These are phyloP conservation scores for Crenuchus spilurus DNA, from an alignment of 2,797 vertebrate genomes.

Conservation along the genomic window DNA sequence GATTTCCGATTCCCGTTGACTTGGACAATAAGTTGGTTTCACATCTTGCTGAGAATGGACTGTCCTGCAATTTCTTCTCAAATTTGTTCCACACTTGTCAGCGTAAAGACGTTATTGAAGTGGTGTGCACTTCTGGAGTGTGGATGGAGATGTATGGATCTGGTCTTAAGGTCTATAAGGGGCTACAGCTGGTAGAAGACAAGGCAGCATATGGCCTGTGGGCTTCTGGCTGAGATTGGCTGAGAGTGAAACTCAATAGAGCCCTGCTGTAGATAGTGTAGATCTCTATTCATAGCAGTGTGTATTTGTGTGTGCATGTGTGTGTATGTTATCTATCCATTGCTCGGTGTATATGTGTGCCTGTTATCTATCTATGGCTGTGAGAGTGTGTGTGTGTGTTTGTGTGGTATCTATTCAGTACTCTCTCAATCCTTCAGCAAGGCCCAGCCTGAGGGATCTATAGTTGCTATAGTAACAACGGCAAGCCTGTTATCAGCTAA, in stretches of 20 bases:
- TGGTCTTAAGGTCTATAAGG: background rate
- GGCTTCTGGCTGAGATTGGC: slow-evolving; percentile 9
- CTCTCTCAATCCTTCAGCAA: slow-evolving; percentile 50
- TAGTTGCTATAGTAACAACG: slow-evolving; percentile 59
- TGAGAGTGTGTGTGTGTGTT: slow-evolving; percentile 24
- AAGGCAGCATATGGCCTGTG: background rate
- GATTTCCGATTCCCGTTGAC: no score
- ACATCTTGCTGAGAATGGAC: background rate
- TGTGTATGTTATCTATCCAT: background rate
- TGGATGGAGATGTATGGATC: background rate
- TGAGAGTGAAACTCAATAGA: slow-evolving; percentile 38
- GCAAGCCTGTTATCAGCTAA: slow-evolving; percentile 61
- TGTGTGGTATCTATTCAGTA: slow-evolving; percentile 46
- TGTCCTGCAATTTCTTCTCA: no score
- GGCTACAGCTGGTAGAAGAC: background rate
- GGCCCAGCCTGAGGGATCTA: slow-evolving; percentile 54
- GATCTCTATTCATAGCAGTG: slow-evolving; percentile 23
- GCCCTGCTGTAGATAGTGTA: slow-evolving; percentile 31
- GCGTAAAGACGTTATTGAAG: background rate
- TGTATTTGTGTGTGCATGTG: slow-evolving; percentile 13
- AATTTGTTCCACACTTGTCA: background rate
- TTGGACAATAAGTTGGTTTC: background rate
- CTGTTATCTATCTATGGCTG: slow-evolving; percentile 28
- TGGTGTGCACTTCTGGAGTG: background rate
- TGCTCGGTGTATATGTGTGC: slow-evolving; percentile 1